Base-by-base conservation (phyloP, 2,888 invertebrate genomes). In the Mesorhabditis spiculigera region DNA sequence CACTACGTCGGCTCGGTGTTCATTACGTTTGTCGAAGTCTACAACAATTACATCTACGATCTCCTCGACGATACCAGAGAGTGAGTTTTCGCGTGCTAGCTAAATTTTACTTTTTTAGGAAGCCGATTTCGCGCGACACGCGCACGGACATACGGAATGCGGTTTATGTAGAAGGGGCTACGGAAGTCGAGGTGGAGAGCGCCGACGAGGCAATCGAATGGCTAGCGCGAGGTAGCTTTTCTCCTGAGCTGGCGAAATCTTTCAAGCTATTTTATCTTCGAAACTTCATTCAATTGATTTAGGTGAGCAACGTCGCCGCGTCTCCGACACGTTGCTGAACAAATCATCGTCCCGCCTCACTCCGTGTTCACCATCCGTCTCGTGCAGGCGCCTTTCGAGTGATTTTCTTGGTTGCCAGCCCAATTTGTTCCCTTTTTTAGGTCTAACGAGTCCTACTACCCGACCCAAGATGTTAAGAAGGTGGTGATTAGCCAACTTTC, bases 31-130 rank as follows among this genome's bases (percentile, higher is more conserved):
- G 91, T 95, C 69, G 96, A 97, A 88, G 93, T 97, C 79, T 97
- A 97, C 87, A 97, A 97, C 87, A 96, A 98, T 86, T 92, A 91
- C 84, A 93, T 96, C 2, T 97, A 92, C 87, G 98, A 98, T 89
- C 89, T 98, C 67, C 89, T 99, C 3, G 97, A 98, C 86, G 89
- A 76, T 88, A 90, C 6, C 90, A 90, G 67, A 66, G 28, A 77
- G 73, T 43, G 74, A 69, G 68, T 74, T 61, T 13, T 43, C n/a
- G 10, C 5, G 43, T 43, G 28, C 65, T 41, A 16, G 61, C 63
- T 6, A 65, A 63, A n/a, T 44, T 70, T 10, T 43, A n/a, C 66
- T 70, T 62, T 68, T 73, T 64, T 66, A 75, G 75, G 67, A 43
- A 68, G 10, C 65, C 71, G 50, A 71, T 73, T 8, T 74, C 73